Evolutionary conservation across 2,113 vertebrate genomes (phyloP).

Genomic region (Bettongia penicillata): DNA sequence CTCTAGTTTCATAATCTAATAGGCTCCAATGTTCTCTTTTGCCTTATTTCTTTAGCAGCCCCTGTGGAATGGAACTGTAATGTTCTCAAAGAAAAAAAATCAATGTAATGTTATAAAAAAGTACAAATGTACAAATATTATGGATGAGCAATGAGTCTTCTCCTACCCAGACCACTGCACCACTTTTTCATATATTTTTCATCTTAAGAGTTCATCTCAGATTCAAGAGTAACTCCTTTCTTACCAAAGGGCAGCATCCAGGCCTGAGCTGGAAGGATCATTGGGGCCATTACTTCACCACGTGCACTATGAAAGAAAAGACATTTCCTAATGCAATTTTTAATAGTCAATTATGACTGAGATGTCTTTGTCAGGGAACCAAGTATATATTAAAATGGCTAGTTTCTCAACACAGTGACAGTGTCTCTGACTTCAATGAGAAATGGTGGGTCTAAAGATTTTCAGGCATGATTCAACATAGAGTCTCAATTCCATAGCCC

Average conservation of each 20-base stretch:
- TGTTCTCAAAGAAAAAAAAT: conserved; percentile 30
- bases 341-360: conserved; percentile 28
- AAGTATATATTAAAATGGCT: conserved; percentile 30
- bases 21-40: conserved; percentile 31
- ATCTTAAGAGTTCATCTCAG: background rate
- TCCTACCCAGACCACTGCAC: background rate
- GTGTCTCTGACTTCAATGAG: background rate
- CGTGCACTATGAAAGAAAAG: background rate
- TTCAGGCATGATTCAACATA: conserved; percentile 21
- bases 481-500: background rate
- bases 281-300: background rate
- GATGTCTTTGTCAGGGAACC: conserved; percentile 28
- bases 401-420: conserved; percentile 22
- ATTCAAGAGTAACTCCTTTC: background rate
- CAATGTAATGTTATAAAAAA: conserved; percentile 36
- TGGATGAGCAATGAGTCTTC: conserved; percentile 1
- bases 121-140: conserved; percentile 6
- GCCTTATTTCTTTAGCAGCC: background rate
- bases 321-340: background rate
- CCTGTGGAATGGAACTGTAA: background rate
- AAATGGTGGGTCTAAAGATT: background rate
- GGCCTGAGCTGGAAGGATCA: conserved; percentile 11
- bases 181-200: conserved; percentile 32
- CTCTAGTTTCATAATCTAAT: background rate
- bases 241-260: background rate